Evolutionary conservation across 2,797 vertebrate species (phyloP).

Genomic region (Microhierax caerulescens): DNA sequence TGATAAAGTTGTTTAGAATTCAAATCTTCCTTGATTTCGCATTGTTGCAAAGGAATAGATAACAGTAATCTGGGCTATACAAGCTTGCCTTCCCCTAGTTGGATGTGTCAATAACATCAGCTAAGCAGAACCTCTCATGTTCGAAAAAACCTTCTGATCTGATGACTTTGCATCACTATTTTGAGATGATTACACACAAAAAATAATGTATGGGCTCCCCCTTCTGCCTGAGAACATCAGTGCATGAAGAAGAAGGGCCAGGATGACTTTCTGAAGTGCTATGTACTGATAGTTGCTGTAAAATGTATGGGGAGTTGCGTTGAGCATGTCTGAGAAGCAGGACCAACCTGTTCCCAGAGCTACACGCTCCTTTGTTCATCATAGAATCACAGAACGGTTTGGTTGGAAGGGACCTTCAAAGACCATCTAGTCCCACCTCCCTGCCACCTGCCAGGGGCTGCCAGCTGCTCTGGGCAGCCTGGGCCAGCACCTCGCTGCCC

Average conservation of each 20-base stretch:
- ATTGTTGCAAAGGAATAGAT: neutral
- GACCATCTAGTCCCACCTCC: too few relatives aligned
- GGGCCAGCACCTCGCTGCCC: too few relatives aligned
- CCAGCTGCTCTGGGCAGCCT: too few relatives aligned
- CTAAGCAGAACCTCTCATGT: neutral
- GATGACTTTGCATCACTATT: neutral
- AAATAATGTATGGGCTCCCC: constrained; percentile 53
- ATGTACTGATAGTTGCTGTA: neutral
- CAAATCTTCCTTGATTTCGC: neutral
- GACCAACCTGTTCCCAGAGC: neutral
- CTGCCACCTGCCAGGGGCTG: too few relatives aligned
- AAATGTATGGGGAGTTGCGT: fast-evolving
- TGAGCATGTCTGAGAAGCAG: neutral
- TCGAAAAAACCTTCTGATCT: neutral
- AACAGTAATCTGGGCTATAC: neutral
- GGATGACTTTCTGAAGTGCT: neutral
- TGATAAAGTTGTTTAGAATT: constrained; percentile 12
- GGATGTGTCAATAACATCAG: neutral
- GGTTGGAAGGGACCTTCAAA: too few relatives aligned
- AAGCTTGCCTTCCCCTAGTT: neutral
- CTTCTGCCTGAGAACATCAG: constrained; percentile 38
- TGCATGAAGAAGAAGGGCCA: neutral
- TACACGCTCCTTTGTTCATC: neutral
- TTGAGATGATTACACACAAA: neutral
- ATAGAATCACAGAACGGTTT: too few relatives aligned